Conservation (phyloP, 1,140 invertebrate species). For the Lordiphosa collinella region DNA sequence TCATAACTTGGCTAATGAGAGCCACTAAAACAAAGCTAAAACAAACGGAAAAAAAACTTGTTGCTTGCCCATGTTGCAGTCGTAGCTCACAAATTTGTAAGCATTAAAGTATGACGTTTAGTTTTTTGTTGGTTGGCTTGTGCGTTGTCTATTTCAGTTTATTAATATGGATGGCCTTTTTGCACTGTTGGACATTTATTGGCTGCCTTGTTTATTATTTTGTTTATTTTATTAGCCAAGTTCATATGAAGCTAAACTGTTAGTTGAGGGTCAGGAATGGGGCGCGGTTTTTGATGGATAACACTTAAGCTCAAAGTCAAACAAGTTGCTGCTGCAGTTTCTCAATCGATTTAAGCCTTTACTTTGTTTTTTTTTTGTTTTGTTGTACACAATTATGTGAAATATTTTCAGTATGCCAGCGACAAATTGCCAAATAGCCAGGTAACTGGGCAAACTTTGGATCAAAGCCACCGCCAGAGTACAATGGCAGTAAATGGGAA, state of each 20-base stretch:
- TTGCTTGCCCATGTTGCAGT: slow-evolving; percentile 12
- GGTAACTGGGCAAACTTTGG: slow-evolving; percentile 18
- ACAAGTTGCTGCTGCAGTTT: slow-evolving; percentile 37
- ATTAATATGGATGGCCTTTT: slow-evolving; percentile 74
- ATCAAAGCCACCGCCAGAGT: slow-evolving; percentile 32
- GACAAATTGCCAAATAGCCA: slow-evolving; percentile 70
- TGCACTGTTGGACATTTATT: slow-evolving; percentile 67
- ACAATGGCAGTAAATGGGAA: slow-evolving; percentile 25
- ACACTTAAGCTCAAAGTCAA: slow-evolving; percentile 10
- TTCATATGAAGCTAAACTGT: slow-evolving; percentile 25
- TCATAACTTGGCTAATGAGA: slow-evolving; percentile 74
- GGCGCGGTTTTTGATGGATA: slow-evolving; percentile 51
- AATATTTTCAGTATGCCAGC: slow-evolving; percentile 50
- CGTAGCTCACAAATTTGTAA: slow-evolving; percentile 63
- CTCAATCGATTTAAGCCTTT: slow-evolving; percentile 56
- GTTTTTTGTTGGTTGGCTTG: slow-evolving; percentile 12
- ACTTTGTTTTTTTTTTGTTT: slow-evolving; percentile 12
- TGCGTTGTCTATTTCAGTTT: slow-evolving; percentile 59
- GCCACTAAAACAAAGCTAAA: slow-evolving; percentile 51
- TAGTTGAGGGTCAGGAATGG: slow-evolving; percentile 46
- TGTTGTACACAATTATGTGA: slow-evolving; percentile 8
- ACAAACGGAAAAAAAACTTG: slow-evolving; percentile 36
- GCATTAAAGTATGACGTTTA: slow-evolving; percentile 45
- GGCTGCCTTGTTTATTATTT: slow-evolving; percentile 30
- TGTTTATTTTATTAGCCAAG: slow-evolving; percentile 63